Percentiles rank a stretch among this genome's conserved stretches.
Evolutionary conservation across 2,797 vertebrate genomes (phyloP).

Genomic region (Ctenosaura bakeri): DNA sequence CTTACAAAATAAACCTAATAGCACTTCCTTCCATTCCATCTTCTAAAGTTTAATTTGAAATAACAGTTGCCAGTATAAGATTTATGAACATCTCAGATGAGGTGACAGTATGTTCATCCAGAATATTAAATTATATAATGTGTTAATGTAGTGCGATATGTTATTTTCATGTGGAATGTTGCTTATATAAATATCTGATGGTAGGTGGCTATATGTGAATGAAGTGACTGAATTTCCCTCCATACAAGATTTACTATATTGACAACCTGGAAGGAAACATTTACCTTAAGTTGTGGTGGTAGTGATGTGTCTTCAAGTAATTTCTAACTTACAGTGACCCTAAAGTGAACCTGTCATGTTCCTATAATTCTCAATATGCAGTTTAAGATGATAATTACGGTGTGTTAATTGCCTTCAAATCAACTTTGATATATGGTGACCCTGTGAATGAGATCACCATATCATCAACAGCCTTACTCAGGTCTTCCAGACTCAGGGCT

Average conservation of each 20-base stretch:
- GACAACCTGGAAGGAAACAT: neutral
- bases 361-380: neutral
- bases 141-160: neutral
- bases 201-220: neutral
- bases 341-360: neutral
- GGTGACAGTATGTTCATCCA: neutral
- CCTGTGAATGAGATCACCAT: too few relatives aligned
- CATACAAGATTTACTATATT: neutral
- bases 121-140: neutral
- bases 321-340: neutral
- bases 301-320: neutral
- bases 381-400: neutral
- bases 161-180: constrained; percentile 4
- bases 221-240: neutral
- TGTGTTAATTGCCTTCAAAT: too few relatives aligned
- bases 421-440: too few relatives aligned
- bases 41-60: neutral
- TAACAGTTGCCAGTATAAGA: neutral
- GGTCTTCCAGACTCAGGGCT: too few relatives aligned
- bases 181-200: neutral
- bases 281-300: neutral
- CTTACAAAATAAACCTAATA: constrained; percentile 13
- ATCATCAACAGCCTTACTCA: too few relatives aligned
- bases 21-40: neutral
- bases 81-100: neutral